Base-by-base conservation (phyloP, 2,113 vertebrate species). In the Macrotus californicus region DNA sequence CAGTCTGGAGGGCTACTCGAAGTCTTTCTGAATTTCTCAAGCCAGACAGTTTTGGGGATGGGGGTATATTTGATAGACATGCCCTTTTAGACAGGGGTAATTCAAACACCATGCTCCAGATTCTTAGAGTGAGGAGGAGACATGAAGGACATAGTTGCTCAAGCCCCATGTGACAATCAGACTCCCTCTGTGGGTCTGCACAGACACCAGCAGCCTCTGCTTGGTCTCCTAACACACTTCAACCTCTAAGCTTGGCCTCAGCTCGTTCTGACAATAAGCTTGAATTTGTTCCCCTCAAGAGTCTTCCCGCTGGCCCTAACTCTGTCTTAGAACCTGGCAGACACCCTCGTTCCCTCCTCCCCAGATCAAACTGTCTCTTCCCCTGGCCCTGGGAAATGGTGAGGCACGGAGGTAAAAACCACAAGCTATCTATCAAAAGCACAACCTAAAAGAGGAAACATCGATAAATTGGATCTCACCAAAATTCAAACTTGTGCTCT, bases 201-300 rank as follows among this genome's bases (percentile, higher is more conserved):
- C 3, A 50, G 84, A 87, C 3, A 22, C 29, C 19, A 22, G 80
- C 34, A 89, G n/a, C 18, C 36, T 84, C 67, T 34, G 73, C 5
- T 39, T 26, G 56, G 77, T 41, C 64, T 54, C 36, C 46, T 77
- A 9, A 85, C 46, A 69, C 34, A 79, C 29, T 56, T 34, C 34
- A 31, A 43, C 36, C 48, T 36, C 66, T 46, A 34, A 72, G 50
- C 9, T n/a, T 77, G 56, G 69, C 66, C 56, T 83, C 61, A 43
- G 10, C 43, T 64, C 56, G 19, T 26, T n/a, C 66, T 43, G 56
- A 59, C 22, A 36, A 18, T 16, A 41, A 94, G 69, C 61, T 91
- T 77, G 56, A 92, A 92, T 61, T 86, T 24, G 29, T 39, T 79
- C 82, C 82, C 36, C 83, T 75, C 24, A 22, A 52, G 66, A 85